Evolutionary conservation across 1,140 invertebrate genomes (phyloP), one percentile per base, ranked within the genome.

Genomic region (Musca domestica): DNA sequence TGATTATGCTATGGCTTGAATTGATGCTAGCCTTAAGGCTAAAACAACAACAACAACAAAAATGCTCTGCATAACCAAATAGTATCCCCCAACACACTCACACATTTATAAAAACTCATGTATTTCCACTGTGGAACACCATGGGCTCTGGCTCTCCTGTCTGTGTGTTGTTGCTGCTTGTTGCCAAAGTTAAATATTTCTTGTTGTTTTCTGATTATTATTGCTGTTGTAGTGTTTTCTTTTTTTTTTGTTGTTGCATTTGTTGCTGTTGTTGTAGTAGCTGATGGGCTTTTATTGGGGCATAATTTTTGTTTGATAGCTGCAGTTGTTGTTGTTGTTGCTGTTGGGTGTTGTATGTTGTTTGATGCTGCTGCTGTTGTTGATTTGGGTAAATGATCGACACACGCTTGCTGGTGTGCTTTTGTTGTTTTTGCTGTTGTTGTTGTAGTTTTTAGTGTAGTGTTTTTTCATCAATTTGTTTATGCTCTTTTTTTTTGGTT

Each of bases 311-410:
- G 30, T 22, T 19, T 51, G 30, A 30, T 34, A 9, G 12, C 41
- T 61, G 19, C 41, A 56, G 23, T 61, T 61, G 34, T 12, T 41
- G 34, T 41, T 7, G 34, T 41, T 41, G n/a, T 58, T 27, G 71
- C 70, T 15, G 22, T 25, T 23, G 22, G 52, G 3, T 58, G 3
- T 5, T 56, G 23, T n/a, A 4, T 56, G 23, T 15, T n/a, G 23
- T 19, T n/a, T 25, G 23, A 5, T 15, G 15, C 15, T 9, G 23
- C 70, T 63, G 66, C 68, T 61, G 58, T 64, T 25, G 68, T 77
- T 75, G 77, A 74, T 76, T 73, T 73, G 71, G 54, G 5, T 58
- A 52, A 58, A 67, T 67, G 46, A 54, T 58, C 66, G 66, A 67
- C 64, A 66, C 64, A 64, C 47, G 41, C 25, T 61, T 61, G 34